Evolutionary conservation across 2,888 invertebrate species (phyloP), one percentile per base, ranked within the genome.

Genomic region (Eilema griseolum): DNA sequence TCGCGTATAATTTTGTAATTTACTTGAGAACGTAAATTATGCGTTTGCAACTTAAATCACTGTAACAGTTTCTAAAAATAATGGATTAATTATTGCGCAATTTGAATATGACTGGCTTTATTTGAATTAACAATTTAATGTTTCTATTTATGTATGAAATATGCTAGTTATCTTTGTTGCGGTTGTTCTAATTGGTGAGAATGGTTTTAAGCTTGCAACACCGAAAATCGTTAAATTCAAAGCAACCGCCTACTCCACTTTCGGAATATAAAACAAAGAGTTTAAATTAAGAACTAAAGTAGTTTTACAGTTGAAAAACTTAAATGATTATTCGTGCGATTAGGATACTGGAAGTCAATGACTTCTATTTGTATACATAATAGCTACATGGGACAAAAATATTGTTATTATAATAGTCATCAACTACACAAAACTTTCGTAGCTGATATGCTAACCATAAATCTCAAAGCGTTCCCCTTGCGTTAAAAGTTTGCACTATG

Each of bases 1-100:
- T 26, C 62, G 64, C 57, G 76, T 74, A 76, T 79, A 81, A 79
- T 79, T 81, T 70, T 57, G 66, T 66, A 79, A 81, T 81, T 74
- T 68, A 74, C 70, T 61, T 67, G 41, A 67, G 70, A 76, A 71
- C 28, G 70, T 31, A 60, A 71, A 52, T 67, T 70, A 66, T 61
- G 37, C 56, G 52, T 33, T 46, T 46, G 24, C 66, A 73, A 70
- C 56, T 66, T 70, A 66, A 61, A 52, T n/a, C 52, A 52, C 62
- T 71, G 70, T 62, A 52, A 67, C 37, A 62, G 33, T 79, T 72
- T 70, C 64, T 64, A 72, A 28, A 52, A 73, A 73, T 81, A 52
- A 66, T 41, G n/a, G 11, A 63, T 62, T 69, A 70, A 57, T 67
- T 65, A 63, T 26, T 57, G 70, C 64, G 56, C 46, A 69, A 28